These are phyloP conservation scores for Ptychoptera albimana DNA, from an alignment of 2,888 invertebrate species.

Conservation along the genomic window DNA sequence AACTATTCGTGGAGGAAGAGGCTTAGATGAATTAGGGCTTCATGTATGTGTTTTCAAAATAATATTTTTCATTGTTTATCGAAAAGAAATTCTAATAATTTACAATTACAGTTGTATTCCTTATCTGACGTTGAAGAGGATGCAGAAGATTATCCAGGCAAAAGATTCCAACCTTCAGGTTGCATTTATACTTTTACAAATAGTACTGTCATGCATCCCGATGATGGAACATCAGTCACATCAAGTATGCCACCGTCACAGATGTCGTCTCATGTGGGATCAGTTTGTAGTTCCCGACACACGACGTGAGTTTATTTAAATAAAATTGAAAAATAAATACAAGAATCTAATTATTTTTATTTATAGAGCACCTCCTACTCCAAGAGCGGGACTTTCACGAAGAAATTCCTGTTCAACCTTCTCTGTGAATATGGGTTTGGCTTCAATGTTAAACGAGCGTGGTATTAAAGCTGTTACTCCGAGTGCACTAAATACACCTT, in stretches of 20 bases:
- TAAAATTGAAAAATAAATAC: not conserved
- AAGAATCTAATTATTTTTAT: not conserved
- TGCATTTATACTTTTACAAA: conserved; percentile 78
- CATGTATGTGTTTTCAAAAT: conserved; percentile 25
- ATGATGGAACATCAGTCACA: conserved; percentile 55
- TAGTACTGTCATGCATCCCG: conserved; percentile 77
- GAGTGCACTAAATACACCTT: conserved; percentile 46
- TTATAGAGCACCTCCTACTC: conserved; percentile 29
- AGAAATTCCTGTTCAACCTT: conserved; percentile 68
- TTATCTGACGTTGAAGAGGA: conserved; percentile 59
- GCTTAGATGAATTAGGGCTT: conserved; percentile 56
- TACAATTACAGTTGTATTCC: conserved; percentile 27
- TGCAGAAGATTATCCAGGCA: conserved; percentile 50
- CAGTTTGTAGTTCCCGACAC: conserved; percentile 38
- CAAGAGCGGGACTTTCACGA: conserved; percentile 42
- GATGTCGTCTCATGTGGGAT: conserved; percentile 54
- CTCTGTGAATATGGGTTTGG: conserved; percentile 50
- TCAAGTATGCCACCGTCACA: conserved; percentile 44
- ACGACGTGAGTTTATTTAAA: conserved; percentile 24
- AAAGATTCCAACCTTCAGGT: conserved; percentile 58
- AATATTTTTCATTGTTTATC: not conserved
- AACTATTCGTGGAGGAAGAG: conserved; percentile 63
- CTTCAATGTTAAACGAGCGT: conserved; percentile 61
- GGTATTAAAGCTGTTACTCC: conserved; percentile 61
- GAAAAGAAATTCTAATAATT: no score